A percentile compares a stretch with the other conserved stretches of the same genome.
phyloP scores from a whole-genome alignment of 2,113 vertebrate species.

The Litocranius walleri region DNA sequence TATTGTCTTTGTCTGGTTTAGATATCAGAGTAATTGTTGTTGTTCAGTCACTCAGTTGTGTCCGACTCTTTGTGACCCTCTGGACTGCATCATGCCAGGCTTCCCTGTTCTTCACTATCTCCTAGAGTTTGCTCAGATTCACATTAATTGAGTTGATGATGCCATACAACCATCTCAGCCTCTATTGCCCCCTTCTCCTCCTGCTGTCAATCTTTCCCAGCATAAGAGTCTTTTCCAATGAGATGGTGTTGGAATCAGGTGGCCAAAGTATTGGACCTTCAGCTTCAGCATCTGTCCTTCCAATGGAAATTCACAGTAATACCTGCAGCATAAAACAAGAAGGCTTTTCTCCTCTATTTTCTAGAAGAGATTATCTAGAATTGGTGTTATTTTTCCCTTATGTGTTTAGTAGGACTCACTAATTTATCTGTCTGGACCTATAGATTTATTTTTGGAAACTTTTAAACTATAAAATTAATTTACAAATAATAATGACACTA shows the following conservation, averaged over 20 bases:
- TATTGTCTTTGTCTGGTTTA: not conserved
- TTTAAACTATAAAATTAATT: not conserved
- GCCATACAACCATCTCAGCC: not conserved
- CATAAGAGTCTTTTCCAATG: not conserved
- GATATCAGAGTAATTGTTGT: not conserved
- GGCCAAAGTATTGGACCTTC: not conserved
- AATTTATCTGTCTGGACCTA: not conserved
- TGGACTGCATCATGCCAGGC: not conserved
- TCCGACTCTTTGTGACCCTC: not conserved
- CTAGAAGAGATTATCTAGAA: not conserved
- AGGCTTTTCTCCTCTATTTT: not conserved
- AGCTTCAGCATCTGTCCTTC: not conserved
- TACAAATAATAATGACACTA: not conserved
- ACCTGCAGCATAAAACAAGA: not conserved
- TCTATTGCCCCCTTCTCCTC: not conserved
- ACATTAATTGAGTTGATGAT: not conserved
- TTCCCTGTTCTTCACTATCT: not conserved
- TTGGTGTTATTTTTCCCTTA: not conserved
- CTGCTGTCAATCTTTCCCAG: not conserved
- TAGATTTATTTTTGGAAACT: not conserved
- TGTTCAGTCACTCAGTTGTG: not conserved
- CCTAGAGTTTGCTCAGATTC: not conserved
- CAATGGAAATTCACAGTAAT: not conserved
- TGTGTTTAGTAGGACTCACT: not conserved
- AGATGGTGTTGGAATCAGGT: not conserved